Evolutionary conservation across 2,888 invertebrate genomes (phyloP), one percentile per base, ranked within the genome.

Genomic region (Arge pagana): DNA sequence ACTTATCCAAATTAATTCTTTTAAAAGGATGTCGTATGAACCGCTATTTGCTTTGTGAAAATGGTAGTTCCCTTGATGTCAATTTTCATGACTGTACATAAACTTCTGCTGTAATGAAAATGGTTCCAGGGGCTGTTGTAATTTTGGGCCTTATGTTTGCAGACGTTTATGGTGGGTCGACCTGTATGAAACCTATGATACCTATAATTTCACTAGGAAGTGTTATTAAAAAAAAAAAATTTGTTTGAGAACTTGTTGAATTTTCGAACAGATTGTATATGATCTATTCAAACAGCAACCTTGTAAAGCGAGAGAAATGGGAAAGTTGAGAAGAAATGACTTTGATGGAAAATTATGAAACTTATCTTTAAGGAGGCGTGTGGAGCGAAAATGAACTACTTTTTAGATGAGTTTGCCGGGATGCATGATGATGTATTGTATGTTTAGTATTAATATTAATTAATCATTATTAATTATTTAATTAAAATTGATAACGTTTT

Each of bases 391-490:
- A 58, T 58, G 59, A 37, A 55, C 53, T 49, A 35, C 33, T 33
- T 23, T n/a, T 6, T 33, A 41, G 55, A 55, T 56, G 60, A 63
- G 61, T 61, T 62, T 53, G 50, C 61, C 55, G 57, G 56, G 45
- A 51, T 36, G 58, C 52, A 56, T 65, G 63, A 64, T 35, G 59
- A 48, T 35, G 33, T 63, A 52, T 60, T 64, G 63, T 61, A 57
- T 63, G 58, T 61, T 62, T 69, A 69, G 64, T 63, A 64, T 66
- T 67, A 65, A 65, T 58, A 58, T 60, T 56, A 66, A 58, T 67
- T 61, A 60, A 62, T 65, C 58, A 65, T 63, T 55, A 56, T 57
- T 37, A 37, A 31, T 52, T 48, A 33, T 36, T 45, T 19, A 18
- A 31, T 48, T 15, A 24, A 23, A 28, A 37, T 56, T 50, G 60